Conservation (phyloP, 2,888 invertebrate species). For the Xestia rhomboidea region DNA sequence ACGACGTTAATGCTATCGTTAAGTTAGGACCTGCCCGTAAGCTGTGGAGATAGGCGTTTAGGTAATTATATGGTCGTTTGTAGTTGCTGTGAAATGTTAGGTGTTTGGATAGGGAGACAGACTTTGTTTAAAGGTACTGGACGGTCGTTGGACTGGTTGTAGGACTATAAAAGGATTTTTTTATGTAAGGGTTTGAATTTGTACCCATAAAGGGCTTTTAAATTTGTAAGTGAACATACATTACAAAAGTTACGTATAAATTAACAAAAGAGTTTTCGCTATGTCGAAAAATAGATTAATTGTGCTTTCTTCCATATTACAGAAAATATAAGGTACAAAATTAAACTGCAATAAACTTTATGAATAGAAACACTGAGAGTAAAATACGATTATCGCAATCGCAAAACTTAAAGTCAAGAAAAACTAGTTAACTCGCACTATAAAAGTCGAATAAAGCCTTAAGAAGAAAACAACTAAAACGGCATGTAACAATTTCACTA, state of each 20-base stretch:
- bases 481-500: slow-evolving; percentile 62
- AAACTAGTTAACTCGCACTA: not conserved
- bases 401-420: not conserved
- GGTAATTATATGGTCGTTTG: slow-evolving; percentile 23
- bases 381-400: not conserved
- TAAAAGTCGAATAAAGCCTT: slow-evolving; percentile 21
- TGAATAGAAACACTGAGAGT: too few relatives aligned
- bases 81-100: slow-evolving; percentile 3
- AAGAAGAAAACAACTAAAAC: slow-evolving; percentile 40
- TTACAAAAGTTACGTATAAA: not conserved
- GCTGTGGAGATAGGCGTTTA: not conserved
- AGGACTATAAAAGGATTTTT: too few relatives aligned
- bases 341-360: not conserved
- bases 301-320: not conserved
- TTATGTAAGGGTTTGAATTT: not conserved
- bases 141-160: too few relatives aligned
- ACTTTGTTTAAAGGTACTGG: not conserved
- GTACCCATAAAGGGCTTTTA: not conserved
- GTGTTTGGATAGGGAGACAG: too few relatives aligned
- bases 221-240: not conserved
- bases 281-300: not conserved
- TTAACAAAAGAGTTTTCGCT: not conserved
- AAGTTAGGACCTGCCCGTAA: slow-evolving; percentile 22
- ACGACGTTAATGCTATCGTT: slow-evolving; percentile 46
- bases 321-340: too few relatives aligned